Conservation (phyloP, 2,113 vertebrate species). For the Gobio gobio region DNA sequence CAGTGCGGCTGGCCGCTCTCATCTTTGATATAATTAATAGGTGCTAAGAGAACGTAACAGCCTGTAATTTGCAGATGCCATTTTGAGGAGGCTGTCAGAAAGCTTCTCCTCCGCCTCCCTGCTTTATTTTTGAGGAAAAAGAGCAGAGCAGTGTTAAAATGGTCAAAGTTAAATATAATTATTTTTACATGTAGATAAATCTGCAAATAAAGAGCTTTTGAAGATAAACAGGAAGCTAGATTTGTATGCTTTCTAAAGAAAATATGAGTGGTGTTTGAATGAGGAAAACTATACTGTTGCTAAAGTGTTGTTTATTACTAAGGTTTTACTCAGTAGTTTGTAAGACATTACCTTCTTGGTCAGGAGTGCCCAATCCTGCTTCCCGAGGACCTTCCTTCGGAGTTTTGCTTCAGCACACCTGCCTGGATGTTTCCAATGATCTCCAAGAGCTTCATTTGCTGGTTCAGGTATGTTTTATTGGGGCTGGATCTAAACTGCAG, state of each 20-base stretch:
- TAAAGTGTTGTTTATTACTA: neutral
- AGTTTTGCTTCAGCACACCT: neutral
- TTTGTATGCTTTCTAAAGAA: neutral
- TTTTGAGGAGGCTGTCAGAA: conserved; percentile 27
- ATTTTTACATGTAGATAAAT: neutral
- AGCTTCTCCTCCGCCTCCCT: conserved; percentile 13
- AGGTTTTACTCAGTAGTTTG: neutral
- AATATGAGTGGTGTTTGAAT: neutral
- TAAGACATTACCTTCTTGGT: neutral
- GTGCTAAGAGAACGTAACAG: conserved; percentile 36
- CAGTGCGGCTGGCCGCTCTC: conserved; percentile 36
- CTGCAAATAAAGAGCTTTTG: neutral
- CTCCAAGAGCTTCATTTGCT: neutral
- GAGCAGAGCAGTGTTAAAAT: neutral
- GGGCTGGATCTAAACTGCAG: too few relatives aligned
- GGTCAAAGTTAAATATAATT: conserved; percentile 5
- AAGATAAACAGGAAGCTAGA: neutral
- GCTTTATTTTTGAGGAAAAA: conserved; percentile 7
- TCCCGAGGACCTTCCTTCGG: neutral
- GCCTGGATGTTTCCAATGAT: neutral
- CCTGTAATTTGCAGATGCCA: conserved; percentile 40
- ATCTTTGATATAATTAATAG: conserved; percentile 45
- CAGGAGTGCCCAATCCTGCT: neutral
- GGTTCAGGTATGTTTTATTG: neutral
- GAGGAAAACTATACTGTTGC: neutral